A percentile compares a stretch with the other conserved stretches of the same genome.
Conservation (phyloP, 1,140 invertebrate species). For the Panulirus ornatus region DNA sequence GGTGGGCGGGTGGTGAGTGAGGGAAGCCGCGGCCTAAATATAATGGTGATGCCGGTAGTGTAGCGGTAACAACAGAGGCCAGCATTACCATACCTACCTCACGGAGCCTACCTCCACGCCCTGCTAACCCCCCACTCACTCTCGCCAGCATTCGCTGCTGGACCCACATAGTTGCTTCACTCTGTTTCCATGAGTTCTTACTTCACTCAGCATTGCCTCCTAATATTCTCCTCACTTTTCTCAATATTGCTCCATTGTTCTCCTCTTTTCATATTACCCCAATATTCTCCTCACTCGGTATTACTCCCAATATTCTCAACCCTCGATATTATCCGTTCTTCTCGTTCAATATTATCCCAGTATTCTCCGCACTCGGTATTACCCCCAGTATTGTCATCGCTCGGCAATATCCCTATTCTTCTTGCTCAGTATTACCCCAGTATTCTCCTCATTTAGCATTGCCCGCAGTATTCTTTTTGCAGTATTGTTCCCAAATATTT, state of each 20-base stretch:
- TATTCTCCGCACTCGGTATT: neutral
- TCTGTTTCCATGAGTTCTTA: neutral
- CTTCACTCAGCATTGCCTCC: neutral
- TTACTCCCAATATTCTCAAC: neutral
- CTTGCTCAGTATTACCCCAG: neutral
- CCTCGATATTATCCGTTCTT: neutral
- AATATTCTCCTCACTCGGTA: neutral
- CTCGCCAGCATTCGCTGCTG: no score
- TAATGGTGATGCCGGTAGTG: no score
- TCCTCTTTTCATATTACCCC: neutral
- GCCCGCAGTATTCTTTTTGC: neutral
- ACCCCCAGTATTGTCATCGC: neutral
- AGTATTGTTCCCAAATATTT: no score
- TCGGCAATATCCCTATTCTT: neutral
- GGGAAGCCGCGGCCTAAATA: no score
- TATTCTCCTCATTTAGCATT: neutral
- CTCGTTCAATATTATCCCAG: neutral
- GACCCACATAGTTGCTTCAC: neutral
- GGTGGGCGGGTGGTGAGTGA: no score
- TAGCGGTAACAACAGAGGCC: no score
- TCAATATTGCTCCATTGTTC: neutral
- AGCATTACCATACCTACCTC: no score
- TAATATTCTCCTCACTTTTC: neutral
- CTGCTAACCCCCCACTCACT: no score
- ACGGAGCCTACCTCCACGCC: no score